Percentiles rank a stretch among this genome's conserved stretches.
Conservation (phyloP, 2,113 vertebrate species). For the Gasterosteus aculeatus region DNA sequence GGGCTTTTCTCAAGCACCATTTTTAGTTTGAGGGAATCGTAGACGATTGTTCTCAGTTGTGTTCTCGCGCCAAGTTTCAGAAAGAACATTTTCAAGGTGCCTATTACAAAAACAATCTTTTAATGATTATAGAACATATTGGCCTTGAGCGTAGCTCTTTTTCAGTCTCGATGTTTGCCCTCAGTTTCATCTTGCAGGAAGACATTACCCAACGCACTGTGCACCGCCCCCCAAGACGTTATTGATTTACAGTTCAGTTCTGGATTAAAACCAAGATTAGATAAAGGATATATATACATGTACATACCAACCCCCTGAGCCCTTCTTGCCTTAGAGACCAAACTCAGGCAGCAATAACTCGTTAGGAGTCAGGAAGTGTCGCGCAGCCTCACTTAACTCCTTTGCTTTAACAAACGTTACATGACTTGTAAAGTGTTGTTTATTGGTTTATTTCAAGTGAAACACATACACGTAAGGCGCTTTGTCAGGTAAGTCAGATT, state of each 20-base stretch:
- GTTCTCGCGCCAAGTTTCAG: background rate
- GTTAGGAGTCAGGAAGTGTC: background rate
- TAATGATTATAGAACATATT: too few species aligned
- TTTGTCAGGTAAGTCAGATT: constrained; percentile 24
- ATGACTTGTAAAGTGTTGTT: background rate
- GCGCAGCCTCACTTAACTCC: background rate
- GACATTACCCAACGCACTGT: too few species aligned
- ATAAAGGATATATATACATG: background rate
- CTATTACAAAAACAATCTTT: too few species aligned
- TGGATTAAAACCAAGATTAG: too few species aligned
- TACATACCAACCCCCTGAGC: background rate
- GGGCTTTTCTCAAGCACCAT: background rate
- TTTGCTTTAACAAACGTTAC: background rate
- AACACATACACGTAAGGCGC: background rate
- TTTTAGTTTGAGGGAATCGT: background rate
- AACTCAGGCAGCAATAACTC: background rate
- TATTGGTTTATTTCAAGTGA: background rate
- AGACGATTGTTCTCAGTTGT: background rate
- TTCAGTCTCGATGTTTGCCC: background rate
- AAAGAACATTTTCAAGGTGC: background rate
- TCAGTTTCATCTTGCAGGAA: background rate
- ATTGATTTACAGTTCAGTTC: background rate
- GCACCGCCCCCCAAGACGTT: background rate
- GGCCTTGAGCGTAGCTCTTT: background rate
- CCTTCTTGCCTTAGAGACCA: constrained; percentile 10